Evolutionary conservation across 2,797 vertebrate genomes (phyloP), one percentile per base, ranked within the genome.

Genomic region (Cyclopterus lumpus): DNA sequence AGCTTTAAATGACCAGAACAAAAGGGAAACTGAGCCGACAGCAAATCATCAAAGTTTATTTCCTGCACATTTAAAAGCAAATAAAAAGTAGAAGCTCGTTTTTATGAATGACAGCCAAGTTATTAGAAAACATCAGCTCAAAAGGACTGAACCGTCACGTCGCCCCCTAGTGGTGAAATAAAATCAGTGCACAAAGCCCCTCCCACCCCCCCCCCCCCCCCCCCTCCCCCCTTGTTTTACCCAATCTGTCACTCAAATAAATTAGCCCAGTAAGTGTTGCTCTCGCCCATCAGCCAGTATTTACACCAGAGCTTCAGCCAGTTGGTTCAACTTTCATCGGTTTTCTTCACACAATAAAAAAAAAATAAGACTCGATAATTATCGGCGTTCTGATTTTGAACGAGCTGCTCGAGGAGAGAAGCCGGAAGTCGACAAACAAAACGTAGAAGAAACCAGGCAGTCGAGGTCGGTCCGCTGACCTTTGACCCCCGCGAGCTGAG

Each of bases 31-130:
- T 8, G 44, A 9, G 6, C 1, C 2, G 71, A 84, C 61, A 75
- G 85, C 80, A 93, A 91, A 90, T 82, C 69, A 76, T 76, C 82
- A 61, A 73, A 58, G 30, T 91, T 91, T 90, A 88, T 91, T 92
- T 90, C 59, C 78, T 77, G 83, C 80, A 88, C 79, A 73, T 87
- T 88, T 76, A 83, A 91, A 89, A 92, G 88, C 86, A 88, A 90
- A 89, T 71, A 30, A 80, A 81, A 79, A 46, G 74, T 36, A 51
- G 5, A 71, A 77, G 51, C 60, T 81, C 14, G 12, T 14, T 61
- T 67, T 34, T 46, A 32, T 75, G 58, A 75, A 49, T 22, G 30
- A 69, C 32, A 77, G 66, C 71, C 51, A 5, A 14, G 2, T 51
- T 36, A 36, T 7, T 34, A 36, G 34, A 36, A 36, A 8, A 8